A percentile compares a stretch with the other conserved stretches of the same genome.
Conservation (phyloP, 2,113 vertebrate genomes). For the Tenebrosternarchus preto region DNA sequence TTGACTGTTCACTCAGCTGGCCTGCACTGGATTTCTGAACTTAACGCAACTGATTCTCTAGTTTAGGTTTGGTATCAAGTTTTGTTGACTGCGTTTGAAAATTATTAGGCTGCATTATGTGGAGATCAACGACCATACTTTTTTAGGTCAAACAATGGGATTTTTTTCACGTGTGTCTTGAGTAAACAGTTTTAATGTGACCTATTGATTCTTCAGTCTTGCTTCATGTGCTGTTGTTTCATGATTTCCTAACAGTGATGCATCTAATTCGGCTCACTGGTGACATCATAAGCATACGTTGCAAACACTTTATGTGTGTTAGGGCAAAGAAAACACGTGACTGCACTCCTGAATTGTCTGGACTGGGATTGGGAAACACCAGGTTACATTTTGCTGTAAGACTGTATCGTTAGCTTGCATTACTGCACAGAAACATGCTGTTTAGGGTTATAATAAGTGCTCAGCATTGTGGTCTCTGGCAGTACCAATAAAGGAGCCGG, state of each 20-base stretch:
- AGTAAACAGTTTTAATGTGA: no score
- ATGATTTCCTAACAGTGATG: neutral
- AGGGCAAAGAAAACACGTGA: neutral
- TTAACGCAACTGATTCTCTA: no score
- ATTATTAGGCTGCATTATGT: no score
- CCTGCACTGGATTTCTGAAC: no score
- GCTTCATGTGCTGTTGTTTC: neutral
- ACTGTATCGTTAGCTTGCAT: neutral
- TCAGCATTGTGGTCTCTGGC: slow-evolving; percentile 19
- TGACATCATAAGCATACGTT: neutral
- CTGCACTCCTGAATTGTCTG: neutral
- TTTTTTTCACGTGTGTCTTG: no score
- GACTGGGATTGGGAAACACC: neutral
- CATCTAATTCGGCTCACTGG: neutral
- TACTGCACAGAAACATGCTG: neutral
- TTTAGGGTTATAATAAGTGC: slow-evolving; percentile 25
- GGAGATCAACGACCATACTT: no score
- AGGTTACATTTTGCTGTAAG: no score
- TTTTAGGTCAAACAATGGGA: no score
- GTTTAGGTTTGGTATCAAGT: no score
- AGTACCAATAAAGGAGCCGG: slow-evolving; percentile 20
- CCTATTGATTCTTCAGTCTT: neutral
- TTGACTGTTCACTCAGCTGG: no score
- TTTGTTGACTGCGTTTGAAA: no score
- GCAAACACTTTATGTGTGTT: neutral